Evolutionary conservation across 1,140 invertebrate genomes (phyloP), one percentile per base, ranked within the genome.

Genomic region (Drosophila simulans): DNA sequence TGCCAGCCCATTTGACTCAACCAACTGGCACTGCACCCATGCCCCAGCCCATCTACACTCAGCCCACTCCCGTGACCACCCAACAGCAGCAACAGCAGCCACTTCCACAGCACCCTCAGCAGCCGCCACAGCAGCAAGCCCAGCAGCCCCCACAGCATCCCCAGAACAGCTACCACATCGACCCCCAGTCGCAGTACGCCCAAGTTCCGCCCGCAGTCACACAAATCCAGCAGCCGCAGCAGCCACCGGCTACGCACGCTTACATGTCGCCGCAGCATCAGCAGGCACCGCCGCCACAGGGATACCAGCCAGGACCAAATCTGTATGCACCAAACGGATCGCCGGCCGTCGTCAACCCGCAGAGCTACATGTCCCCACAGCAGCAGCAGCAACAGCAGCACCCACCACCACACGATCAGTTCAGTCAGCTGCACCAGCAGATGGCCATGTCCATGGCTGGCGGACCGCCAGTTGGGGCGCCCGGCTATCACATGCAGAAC

Each of bases 341-440:
- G 34, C 52, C 79, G 53, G 59, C 56, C 55, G 83, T 75, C 17
- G 83, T 75, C n/a, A 71, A 74, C 25, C 70, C 73, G 46, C 84
- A 84, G 46, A 66, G 56, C 40, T 85, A 80, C 40, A 75, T 85
- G 51, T 39, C 72, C 31, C 63, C 65, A 10, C 65, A 72, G 15
- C 63, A 39, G 20, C 77, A 65, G 10, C 55, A 49, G 5, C 70
- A 57, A 15, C 37, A 65, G 13, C 74, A 51, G 13, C 74, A 51
- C 13, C 77, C 42, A 17, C 74, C 56, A 62, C 57, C 49, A 72
- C 66, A 72, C 56, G 82, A 86, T 76, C 80, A 91, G 77, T 91
- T 77, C 34, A 86, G 77, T 71, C 90, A 92, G 60, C 57, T 91
- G 27, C 91, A 92, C 58, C 90, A 91, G 42, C 91, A 91, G 72